Evolutionary conservation across 2,797 vertebrate genomes (phyloP), one percentile per base, ranked within the genome.

Genomic region (Enteromius anoplus): DNA sequence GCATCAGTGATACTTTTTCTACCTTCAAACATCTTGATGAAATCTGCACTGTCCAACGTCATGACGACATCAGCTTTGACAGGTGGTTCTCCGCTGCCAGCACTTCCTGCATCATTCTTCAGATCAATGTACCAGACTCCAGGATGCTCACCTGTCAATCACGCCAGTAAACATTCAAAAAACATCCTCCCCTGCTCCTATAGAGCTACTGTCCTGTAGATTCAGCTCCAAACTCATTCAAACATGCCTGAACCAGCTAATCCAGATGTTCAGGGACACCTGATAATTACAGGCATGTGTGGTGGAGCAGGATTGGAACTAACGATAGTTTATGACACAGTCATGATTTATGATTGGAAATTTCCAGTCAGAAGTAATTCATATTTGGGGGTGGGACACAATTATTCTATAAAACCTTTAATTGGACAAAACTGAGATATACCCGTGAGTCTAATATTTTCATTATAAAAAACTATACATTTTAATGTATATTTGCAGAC

Each of bases 1-100:
- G 40, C 26, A 49, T 10, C n/a, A 58, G 4, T 5, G 0, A 23
- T 8, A 14, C 3, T 14, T 53, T 42, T 55, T 45, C 21, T 69
- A 98, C 97, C 97, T 91, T 95, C 87, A 84, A 98, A 98, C 96
- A 98, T 98, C 90, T 95, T 96, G 86, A 93, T 92, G 88, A 98
- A 98, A 90, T 97, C 96, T 0, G 69, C 87, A 5, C 96, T 95
- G 80, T 96, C 94, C 96, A 98, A 93, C 65, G 86, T 93, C 96
- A 98, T 97, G 75, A 96, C 85, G 0, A 98, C 97, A 2, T 98
- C 97, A 0, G 95, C 94, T 65, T 89, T 91, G 15, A 51, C 26
- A 0, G 94, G 83, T 0, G 96, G 94, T 21, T 95, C 91, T 15
- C 97, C 97, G 0, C 47, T 86, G 10, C 97, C 96, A 0, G 92